These are phyloP conservation scores for Machimus rusticus DNA, from an alignment of 2,888 invertebrate genomes.

Conservation along the genomic window DNA sequence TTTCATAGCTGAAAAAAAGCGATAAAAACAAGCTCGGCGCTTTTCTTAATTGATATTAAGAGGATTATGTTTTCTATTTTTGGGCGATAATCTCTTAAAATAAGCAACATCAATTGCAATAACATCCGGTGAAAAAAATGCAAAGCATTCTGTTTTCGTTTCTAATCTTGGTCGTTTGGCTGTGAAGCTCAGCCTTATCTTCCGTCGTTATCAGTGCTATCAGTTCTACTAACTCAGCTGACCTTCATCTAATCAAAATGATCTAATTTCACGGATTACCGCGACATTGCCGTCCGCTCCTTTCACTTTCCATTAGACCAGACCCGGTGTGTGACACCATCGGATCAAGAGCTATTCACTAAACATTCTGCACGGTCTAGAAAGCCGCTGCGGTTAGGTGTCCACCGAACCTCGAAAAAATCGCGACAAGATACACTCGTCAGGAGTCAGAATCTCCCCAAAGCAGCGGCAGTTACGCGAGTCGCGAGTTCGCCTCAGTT, in stretches of 20 bases:
- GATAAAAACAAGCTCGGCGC: background rate
- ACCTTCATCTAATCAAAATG: conserved; percentile 24
- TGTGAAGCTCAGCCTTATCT: background rate
- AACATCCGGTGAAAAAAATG: background rate
- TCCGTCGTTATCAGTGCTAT: background rate
- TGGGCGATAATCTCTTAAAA: background rate
- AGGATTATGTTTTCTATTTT: background rate
- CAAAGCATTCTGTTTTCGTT: background rate
- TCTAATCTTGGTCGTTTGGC: background rate
- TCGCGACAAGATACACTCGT: background rate
- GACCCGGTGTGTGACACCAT: background rate
- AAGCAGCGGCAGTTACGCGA: background rate
- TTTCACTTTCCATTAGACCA: conserved; percentile 4
- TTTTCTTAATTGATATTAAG: background rate
- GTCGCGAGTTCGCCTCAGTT: conserved; percentile 22
- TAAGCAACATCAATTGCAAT: background rate
- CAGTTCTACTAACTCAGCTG: background rate
- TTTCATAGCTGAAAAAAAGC: too few species aligned
- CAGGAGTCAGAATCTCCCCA: background rate
- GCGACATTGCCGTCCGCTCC: background rate
- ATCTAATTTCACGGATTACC: background rate
- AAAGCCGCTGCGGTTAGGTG: background rate
- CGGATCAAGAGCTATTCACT: background rate
- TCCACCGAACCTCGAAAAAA: background rate
- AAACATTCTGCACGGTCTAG: background rate